phyloP scores from a whole-genome alignment of 2,888 invertebrate genomes.

The Malthinus seriepunctatus region DNA sequence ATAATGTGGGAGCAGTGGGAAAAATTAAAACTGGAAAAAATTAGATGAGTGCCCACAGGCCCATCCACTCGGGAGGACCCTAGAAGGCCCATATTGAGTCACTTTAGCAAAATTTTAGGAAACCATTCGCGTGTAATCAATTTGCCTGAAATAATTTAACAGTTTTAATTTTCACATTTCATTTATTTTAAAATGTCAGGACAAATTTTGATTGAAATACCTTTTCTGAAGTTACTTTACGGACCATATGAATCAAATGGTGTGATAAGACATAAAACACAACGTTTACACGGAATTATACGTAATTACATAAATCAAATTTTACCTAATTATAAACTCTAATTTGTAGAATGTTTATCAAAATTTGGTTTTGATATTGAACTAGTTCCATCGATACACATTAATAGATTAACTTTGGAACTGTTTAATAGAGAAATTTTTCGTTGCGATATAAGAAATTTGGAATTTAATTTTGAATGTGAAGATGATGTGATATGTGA shows the following conservation, averaged over 20 bases:
- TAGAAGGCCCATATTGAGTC: too few species aligned
- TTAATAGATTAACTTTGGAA: conserved; percentile 43
- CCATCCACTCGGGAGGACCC: too few species aligned
- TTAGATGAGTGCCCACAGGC: too few species aligned
- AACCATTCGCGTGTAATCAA: too few species aligned
- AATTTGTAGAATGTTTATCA: conserved; percentile 18
- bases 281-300: conserved; percentile 43
- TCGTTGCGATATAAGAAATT: conserved; percentile 44
- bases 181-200: too few species aligned
- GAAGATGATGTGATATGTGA: conserved; percentile 44
- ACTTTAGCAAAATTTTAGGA: too few species aligned
- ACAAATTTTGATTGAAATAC: conserved; percentile 1
- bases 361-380: conserved; percentile 40
- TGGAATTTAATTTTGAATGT: conserved; percentile 44
- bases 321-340: not conserved
- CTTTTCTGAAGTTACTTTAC: conserved; percentile 41
- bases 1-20: too few species aligned
- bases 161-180: too few species aligned
- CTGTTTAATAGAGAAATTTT: conserved; percentile 44
- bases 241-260: conserved; percentile 48
- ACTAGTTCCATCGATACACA: conserved; percentile 37
- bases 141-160: too few species aligned
- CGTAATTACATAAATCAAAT: conserved; percentile 30
- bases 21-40: too few species aligned
- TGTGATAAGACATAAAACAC: conserved; percentile 44